A percentile compares a stretch with the other conserved stretches of the same genome.
These are phyloP conservation scores for Gasteruption jaculator DNA, from an alignment of 2,888 invertebrate genomes.

Conservation along the genomic window DNA sequence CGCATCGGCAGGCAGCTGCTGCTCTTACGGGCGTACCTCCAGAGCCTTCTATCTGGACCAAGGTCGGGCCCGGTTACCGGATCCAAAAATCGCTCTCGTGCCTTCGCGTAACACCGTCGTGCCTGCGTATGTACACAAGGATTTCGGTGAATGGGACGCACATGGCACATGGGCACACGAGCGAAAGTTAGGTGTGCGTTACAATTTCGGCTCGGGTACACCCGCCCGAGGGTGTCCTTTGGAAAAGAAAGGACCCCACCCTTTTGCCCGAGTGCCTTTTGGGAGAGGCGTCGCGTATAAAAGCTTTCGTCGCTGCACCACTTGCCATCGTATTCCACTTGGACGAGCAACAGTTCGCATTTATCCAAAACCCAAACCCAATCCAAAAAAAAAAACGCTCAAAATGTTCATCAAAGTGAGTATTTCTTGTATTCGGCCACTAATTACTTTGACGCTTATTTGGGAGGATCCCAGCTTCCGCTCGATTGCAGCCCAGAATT, in stretches of 20 bases:
- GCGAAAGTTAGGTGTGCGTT: too few relatives aligned
- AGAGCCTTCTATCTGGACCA: constrained; percentile 23
- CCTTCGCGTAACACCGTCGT: too few relatives aligned
- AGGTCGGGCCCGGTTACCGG: constrained; percentile 19
- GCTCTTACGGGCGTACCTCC: too few relatives aligned
- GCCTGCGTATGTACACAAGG: too few relatives aligned
- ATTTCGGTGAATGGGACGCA: too few relatives aligned
- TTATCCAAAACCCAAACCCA: constrained; percentile 15
- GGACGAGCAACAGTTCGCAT: constrained; percentile 11
- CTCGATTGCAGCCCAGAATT: too few relatives aligned
- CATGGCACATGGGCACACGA: too few relatives aligned
- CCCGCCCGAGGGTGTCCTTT: constrained; percentile 26
- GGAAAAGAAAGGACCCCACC: constrained; percentile 31
- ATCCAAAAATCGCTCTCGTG: too few relatives aligned
- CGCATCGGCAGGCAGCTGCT: too few relatives aligned
- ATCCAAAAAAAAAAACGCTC: too few relatives aligned
- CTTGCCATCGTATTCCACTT: constrained; percentile 10
- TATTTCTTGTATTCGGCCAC: neutral
- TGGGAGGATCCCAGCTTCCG: too few relatives aligned
- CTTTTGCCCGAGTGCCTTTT: constrained; percentile 20
- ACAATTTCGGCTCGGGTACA: constrained; percentile 24
- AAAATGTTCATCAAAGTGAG: constrained; percentile 27
- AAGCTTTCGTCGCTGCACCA: constrained; percentile 28
- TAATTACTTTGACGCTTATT: too few relatives aligned
- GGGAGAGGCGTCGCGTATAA: constrained; percentile 35